Evolutionary conservation across 2,797 vertebrate species (phyloP), one percentile per base, ranked within the genome.

Genomic region (Halcyon badia): DNA sequence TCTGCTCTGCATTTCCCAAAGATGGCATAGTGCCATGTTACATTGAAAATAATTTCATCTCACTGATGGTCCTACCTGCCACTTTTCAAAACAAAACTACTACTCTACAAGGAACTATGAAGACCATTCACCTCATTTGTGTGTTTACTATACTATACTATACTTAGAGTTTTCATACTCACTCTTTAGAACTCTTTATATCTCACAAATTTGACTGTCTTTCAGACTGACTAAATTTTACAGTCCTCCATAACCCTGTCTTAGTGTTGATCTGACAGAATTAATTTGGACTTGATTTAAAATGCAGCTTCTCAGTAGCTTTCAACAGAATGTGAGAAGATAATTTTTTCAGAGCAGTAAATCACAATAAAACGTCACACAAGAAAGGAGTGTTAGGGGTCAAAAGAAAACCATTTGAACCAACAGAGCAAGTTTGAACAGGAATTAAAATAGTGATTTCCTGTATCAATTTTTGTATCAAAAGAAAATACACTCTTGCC

Each of bases 311-410:
- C 79, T 95, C 81, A 91, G 90, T 65, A 72, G 75, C 37, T 94
- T 97, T 95, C 89, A 94, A 92, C 24, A 72, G 82, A 73, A 87
- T 85, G 83, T 31, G 19, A 69, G 69, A 96, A 91, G 49, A 91
- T 87, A 14, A n/a, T 81, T 83, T 83, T 58, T 79, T 82, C 46
- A 57, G 75, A 94, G 71, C 71, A 95, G 75, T 75, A 73, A 81
- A 80, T 52, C 26, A 80, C 31, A 65, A 10, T 6, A 66, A 76
- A 58, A 92, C 8, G 16, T 26, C 69, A 89, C 30, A 39, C 20
- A 83, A 46, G 35, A 73, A 83, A 82, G 11, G 6, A n/a, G 18
- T 54, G 19, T 48, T n/a, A 56, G 51, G 30, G 5, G 3, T 52
- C 33, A 75, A 89, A 51, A 75, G 26, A 52, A 91, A 79, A 75